Percentiles rank a stretch among this genome's conserved stretches.
These are phyloP conservation scores for Chrysomallon squamiferum DNA, from an alignment of 1,140 invertebrate species.

Conservation along the genomic window DNA sequence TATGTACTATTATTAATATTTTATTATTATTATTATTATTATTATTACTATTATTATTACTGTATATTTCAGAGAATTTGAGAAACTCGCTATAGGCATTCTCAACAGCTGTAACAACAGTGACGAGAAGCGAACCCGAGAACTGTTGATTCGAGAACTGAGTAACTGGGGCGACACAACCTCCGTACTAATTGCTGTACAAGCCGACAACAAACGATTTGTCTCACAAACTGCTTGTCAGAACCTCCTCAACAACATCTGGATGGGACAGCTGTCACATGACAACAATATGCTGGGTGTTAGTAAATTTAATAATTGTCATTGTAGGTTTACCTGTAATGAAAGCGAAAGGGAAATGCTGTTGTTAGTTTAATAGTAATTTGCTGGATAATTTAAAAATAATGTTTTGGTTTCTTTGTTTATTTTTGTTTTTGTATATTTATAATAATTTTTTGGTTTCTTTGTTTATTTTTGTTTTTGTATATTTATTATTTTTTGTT, in stretches of 20 bases:
- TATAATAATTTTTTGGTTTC: too few relatives aligned
- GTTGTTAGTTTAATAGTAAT: too few relatives aligned
- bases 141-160: slow-evolving; percentile 51
- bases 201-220: slow-evolving; percentile 60
- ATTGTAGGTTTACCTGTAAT: not conserved
- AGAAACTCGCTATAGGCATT: slow-evolving; percentile 54
- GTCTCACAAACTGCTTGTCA: slow-evolving; percentile 62
- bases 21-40: too few relatives aligned
- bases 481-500: too few relatives aligned
- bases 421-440: too few relatives aligned
- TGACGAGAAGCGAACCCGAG: slow-evolving; percentile 56
- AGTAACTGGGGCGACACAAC: slow-evolving; percentile 56
- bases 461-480: too few relatives aligned
- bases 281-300: slow-evolving; percentile 28
- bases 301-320: too few relatives aligned
- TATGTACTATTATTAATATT: too few relatives aligned
- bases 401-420: too few relatives aligned
- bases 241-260: slow-evolving; percentile 57
- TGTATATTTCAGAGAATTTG: slow-evolving; percentile 50
- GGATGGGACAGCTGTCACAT: slow-evolving; percentile 56
- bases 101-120: slow-evolving; percentile 58
- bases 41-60: too few relatives aligned
- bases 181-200: slow-evolving; percentile 54
- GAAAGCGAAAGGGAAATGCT: not conserved
- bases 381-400: too few relatives aligned